A percentile compares a stretch with the other conserved stretches of the same genome.
phyloP scores from a whole-genome alignment of 2,113 vertebrate genomes.

The Promerops cafer region DNA sequence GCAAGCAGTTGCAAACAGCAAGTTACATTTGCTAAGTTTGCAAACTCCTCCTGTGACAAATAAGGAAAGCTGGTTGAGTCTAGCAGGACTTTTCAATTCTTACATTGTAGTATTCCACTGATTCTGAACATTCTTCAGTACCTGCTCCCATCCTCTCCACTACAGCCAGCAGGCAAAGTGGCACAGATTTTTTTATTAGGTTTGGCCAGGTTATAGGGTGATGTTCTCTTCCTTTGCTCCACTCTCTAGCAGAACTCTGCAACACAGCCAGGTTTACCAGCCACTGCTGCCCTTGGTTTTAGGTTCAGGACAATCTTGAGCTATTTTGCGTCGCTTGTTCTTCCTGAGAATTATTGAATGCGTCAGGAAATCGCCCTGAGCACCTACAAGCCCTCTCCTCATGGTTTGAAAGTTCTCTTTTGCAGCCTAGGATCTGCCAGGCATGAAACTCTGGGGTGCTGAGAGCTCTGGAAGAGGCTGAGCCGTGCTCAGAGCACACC shows the following conservation, averaged over 20 bases:
- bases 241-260: not conserved
- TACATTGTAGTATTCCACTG: not conserved
- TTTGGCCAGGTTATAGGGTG: not conserved
- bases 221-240: not conserved
- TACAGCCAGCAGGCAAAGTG: not conserved
- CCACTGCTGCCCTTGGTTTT: not conserved
- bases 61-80: not conserved
- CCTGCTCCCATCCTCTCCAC: not conserved
- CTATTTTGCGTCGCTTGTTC: not conserved
- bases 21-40: not conserved
- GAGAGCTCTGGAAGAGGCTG: not conserved
- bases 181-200: not conserved
- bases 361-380: not conserved
- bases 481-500: not conserved
- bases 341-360: not conserved
- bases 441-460: not conserved
- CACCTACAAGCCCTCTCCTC: not conserved
- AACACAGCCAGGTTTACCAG: not conserved
- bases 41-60: not conserved
- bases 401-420: not conserved
- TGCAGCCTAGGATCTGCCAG: not conserved
- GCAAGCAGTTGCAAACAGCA: not conserved
- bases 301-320: not conserved
- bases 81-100: not conserved
- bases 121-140: not conserved